These are phyloP conservation scores for Delia radicum DNA, from an alignment of 1,140 invertebrate species.

Conservation along the genomic window DNA sequence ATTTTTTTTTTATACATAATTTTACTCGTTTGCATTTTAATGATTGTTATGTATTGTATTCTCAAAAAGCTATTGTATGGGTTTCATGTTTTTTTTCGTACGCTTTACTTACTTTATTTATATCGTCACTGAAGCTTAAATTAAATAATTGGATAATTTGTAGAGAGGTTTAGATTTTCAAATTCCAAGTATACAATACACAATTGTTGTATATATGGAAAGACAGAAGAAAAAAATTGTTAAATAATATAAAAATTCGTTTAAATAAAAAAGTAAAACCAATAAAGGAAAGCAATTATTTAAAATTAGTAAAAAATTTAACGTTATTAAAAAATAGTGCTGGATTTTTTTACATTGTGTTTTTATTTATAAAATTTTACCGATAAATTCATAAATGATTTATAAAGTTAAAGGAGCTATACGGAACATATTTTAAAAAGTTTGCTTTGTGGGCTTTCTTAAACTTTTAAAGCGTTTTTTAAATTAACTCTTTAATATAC, in stretches of 20 bases:
- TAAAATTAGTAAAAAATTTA: background rate
- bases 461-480: no score
- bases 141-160: slow-evolving; percentile 55
- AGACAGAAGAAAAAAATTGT: background rate
- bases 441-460: no score
- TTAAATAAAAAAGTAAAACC: background rate
- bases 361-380: no score
- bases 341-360: no score
- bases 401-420: no score
- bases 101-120: slow-evolving; percentile 32
- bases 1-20: background rate
- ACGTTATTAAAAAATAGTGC: background rate
- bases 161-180: slow-evolving; percentile 27
- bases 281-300: background rate
- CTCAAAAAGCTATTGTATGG: slow-evolving; percentile 27
- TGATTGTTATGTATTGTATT: slow-evolving; percentile 17
- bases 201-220: background rate
- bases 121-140: slow-evolving; percentile 49
- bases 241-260: no score
- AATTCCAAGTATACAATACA: no score
- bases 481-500: no score
- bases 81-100: no score
- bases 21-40: slow-evolving; percentile 7
- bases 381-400: no score
- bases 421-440: no score